These are phyloP conservation scores for Cossypha dichroa DNA, from an alignment of 2,797 vertebrate species.

Conservation along the genomic window DNA sequence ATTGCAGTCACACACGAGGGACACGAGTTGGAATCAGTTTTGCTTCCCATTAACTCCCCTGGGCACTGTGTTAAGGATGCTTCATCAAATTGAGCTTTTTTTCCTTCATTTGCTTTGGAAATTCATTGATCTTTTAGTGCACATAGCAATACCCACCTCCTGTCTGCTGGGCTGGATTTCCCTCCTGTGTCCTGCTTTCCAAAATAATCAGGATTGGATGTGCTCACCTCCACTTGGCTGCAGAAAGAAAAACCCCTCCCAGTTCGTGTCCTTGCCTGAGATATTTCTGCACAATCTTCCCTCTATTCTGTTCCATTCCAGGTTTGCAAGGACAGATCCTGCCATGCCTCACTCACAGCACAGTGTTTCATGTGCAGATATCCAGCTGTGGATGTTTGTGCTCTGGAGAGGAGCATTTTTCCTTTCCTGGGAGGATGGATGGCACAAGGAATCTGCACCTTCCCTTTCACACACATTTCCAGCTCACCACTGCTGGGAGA, in stretches of 20 bases:
- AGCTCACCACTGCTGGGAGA: background rate
- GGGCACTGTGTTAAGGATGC: rapidly evolving
- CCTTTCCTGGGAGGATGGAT: background rate
- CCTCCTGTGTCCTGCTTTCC: background rate
- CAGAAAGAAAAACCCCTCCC: background rate
- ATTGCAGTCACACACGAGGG: background rate
- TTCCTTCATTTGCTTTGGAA: background rate
- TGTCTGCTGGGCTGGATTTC: background rate
- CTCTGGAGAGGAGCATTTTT: background rate
- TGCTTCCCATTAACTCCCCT: background rate
- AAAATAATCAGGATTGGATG: rapidly evolving
- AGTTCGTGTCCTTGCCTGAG: background rate
- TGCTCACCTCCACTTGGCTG: background rate
- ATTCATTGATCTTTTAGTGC: background rate
- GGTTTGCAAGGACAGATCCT: background rate
- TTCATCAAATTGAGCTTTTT: background rate
- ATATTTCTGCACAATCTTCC: background rate
- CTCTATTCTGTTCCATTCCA: rapidly evolving
- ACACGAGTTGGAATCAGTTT: rapidly evolving
- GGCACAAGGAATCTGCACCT: background rate
- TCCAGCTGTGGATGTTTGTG: rapidly evolving
- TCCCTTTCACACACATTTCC: background rate
- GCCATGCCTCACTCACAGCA: rapidly evolving
- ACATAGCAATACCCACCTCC: background rate
- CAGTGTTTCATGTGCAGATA: rapidly evolving